Evolutionary conservation across 2,113 vertebrate genomes (phyloP).

Genomic region (Gadus macrocephalus): DNA sequence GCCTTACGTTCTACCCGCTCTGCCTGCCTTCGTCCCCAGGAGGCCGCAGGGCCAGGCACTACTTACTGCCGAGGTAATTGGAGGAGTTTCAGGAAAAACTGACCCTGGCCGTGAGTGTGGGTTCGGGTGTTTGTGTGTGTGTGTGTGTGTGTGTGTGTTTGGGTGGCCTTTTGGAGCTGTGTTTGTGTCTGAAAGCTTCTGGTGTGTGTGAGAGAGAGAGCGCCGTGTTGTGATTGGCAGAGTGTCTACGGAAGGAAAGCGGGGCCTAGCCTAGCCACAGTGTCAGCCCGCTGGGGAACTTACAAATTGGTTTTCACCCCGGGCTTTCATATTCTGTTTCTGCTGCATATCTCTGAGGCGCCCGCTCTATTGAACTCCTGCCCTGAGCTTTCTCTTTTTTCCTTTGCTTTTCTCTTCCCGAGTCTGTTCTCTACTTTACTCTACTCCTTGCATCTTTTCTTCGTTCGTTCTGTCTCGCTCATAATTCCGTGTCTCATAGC

Average conservation of each 20-base stretch:
- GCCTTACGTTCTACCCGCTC: conserved; percentile 37
- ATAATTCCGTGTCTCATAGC: conserved; percentile 22
- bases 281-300: conserved; percentile 62
- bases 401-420: conserved; percentile 2
- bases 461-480: conserved; percentile 18
- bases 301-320: conserved; percentile 62
- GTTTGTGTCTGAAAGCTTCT: not conserved
- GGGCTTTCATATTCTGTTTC: conserved; percentile 19
- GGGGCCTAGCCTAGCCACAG: conserved; percentile 44
- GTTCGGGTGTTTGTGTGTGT: conserved; percentile 12
- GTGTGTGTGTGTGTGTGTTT: not conserved
- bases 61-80: conserved; percentile 70
- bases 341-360: too few relatives aligned
- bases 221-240: conserved; percentile 55
- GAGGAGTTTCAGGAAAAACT: conserved; percentile 59
- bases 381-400: conserved; percentile 28
- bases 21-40: conserved; percentile 43
- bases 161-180: too few relatives aligned
- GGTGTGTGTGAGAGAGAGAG: not conserved
- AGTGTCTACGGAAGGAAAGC: conserved; percentile 52
- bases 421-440: not conserved
- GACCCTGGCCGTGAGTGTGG: conserved; percentile 37
- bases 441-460: not conserved
- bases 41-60: conserved; percentile 51
- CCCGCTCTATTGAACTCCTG: too few relatives aligned